These are phyloP conservation scores for Bubo scandiacus DNA, from an alignment of 2,113 vertebrate genomes.

Conservation along the genomic window DNA sequence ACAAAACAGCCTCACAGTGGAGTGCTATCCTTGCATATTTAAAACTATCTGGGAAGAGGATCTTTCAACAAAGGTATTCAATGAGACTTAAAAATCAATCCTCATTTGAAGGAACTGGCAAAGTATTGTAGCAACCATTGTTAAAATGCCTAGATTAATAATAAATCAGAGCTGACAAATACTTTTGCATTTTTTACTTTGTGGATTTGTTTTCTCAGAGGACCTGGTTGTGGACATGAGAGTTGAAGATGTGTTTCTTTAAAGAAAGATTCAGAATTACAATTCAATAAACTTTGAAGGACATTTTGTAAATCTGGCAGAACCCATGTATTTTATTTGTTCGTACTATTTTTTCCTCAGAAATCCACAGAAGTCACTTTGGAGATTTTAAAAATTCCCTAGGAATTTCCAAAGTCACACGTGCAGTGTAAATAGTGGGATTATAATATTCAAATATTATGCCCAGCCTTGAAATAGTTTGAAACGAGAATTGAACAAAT, in stretches of 20 bases:
- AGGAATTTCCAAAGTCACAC: neutral
- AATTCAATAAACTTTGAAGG: neutral
- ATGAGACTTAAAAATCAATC: slow-evolving; percentile 50
- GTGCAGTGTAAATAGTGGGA: neutral
- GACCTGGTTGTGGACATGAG: fast-evolving
- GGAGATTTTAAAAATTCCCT: neutral
- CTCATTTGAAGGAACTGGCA: neutral
- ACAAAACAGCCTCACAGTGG: neutral
- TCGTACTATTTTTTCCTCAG: neutral
- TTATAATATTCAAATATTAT: neutral
- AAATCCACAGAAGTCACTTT: neutral
- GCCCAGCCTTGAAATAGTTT: neutral
- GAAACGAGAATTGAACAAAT: neutral
- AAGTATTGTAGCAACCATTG: neutral
- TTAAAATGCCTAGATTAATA: neutral
- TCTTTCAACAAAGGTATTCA: slow-evolving; percentile 33
- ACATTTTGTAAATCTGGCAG: neutral
- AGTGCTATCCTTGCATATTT: slow-evolving; percentile 37
- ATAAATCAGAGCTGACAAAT: neutral
- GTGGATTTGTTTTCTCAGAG: neutral
- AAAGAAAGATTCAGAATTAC: neutral
- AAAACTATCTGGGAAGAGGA: slow-evolving; percentile 31
- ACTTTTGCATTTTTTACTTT: neutral
- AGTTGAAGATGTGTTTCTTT: neutral
- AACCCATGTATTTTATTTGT: neutral